These are phyloP conservation scores for Thymelicus lineola DNA, from an alignment of 2,888 invertebrate genomes.

Conservation along the genomic window DNA sequence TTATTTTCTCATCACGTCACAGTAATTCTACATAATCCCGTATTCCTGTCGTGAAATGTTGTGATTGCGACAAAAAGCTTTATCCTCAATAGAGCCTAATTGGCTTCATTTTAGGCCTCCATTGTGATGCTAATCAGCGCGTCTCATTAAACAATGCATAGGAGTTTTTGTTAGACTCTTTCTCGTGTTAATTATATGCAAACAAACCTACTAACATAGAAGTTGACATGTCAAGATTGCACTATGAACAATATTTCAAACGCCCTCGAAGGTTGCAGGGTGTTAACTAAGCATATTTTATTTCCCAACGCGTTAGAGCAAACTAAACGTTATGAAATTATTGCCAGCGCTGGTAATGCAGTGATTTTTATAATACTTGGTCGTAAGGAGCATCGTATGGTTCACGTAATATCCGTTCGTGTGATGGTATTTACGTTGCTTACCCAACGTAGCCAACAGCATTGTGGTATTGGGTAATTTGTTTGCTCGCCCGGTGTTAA, in stretches of 20 bases:
- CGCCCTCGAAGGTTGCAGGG: slow-evolving; percentile 17
- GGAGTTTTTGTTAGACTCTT: slow-evolving; percentile 21
- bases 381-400: slow-evolving; percentile 20
- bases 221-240: neutral
- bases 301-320: slow-evolving; percentile 22
- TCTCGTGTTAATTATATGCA: slow-evolving; percentile 27
- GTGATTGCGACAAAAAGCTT: slow-evolving; percentile 37
- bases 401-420: slow-evolving; percentile 33
- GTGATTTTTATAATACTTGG: slow-evolving; percentile 30
- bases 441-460: slow-evolving; percentile 19
- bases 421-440: slow-evolving; percentile 27
- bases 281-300: slow-evolving; percentile 20
- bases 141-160: slow-evolving; percentile 17
- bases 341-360: slow-evolving; percentile 8
- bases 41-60: slow-evolving; percentile 37
- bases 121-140: slow-evolving; percentile 64
- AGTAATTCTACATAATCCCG: slow-evolving; percentile 35
- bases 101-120: slow-evolving; percentile 54
- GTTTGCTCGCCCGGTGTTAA: slow-evolving; percentile 11
- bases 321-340: slow-evolving; percentile 32
- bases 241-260: slow-evolving; percentile 15
- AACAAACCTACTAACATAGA: slow-evolving; percentile 24
- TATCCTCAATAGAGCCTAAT: slow-evolving; percentile 52
- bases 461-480: slow-evolving; percentile 21
- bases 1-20: slow-evolving; percentile 30